These are phyloP conservation scores for Ethmia dodecea DNA, from an alignment of 2,888 invertebrate genomes.

Conservation along the genomic window DNA sequence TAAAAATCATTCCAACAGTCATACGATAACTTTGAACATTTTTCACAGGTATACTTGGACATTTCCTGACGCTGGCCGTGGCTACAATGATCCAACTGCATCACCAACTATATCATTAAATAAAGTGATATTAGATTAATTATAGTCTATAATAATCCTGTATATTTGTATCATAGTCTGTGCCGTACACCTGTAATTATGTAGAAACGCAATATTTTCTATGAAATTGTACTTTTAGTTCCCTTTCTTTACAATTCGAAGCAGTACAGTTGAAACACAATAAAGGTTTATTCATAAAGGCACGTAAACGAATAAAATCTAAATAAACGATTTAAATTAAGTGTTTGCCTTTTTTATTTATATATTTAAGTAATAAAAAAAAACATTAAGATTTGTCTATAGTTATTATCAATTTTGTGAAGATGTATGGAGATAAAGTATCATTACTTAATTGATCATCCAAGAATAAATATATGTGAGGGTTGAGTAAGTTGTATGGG, in stretches of 20 bases:
- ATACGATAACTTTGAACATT: no score
- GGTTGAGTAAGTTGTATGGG: no score
- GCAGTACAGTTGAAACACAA: conserved; percentile 63
- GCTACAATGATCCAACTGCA: conserved; percentile 45
- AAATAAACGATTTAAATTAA: neutral
- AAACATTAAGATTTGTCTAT: no score
- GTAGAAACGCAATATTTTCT: conserved; percentile 70
- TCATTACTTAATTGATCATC: no score
- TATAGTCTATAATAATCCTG: conserved; percentile 65
- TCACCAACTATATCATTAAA: conserved; percentile 65
- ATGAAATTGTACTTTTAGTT: conserved; percentile 32
- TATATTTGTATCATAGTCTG: conserved; percentile 74
- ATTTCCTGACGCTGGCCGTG: conserved; percentile 46
- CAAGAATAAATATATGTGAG: no score
- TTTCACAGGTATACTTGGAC: conserved; percentile 47
- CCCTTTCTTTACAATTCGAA: conserved; percentile 51
- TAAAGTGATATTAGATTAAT: conserved; percentile 74
- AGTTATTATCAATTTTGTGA: no score
- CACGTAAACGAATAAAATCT: conserved; percentile 35
- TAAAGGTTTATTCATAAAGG: conserved; percentile 63
- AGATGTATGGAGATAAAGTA: no score
- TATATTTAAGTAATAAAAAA: no score
- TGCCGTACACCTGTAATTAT: conserved; percentile 69
- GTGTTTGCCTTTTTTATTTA: neutral
- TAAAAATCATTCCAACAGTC: no score